These are phyloP conservation scores for Eupithecia inturbata DNA, from an alignment of 2,888 invertebrate genomes.

Conservation along the genomic window DNA sequence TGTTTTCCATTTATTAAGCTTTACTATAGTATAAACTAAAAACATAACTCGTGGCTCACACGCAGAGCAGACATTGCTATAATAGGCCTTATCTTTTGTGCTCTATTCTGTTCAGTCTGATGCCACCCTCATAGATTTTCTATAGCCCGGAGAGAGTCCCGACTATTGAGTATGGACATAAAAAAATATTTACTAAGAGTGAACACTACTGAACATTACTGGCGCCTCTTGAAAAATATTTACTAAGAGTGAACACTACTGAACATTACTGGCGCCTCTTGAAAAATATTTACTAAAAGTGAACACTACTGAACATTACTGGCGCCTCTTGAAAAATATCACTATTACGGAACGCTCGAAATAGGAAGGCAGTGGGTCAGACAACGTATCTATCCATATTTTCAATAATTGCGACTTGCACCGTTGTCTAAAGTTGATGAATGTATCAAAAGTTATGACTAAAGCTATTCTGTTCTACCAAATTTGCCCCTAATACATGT, in stretches of 20 bases:
- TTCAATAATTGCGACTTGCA: background rate
- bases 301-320: background rate
- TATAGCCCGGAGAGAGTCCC: too few relatives aligned
- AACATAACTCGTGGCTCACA: background rate
- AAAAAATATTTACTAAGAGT: background rate
- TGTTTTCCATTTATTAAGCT: background rate
- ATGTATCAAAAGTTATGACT: background rate
- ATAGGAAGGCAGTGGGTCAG: background rate
- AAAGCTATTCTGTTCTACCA: background rate
- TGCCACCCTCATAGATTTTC: background rate
- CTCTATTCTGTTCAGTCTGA: background rate
- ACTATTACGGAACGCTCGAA: background rate
- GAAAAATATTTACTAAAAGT: background rate
- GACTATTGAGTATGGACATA: background rate
- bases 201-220: background rate
- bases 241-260: background rate
- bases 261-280: background rate
- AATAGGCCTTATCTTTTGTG: background rate
- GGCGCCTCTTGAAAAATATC: background rate
- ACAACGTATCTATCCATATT: background rate
- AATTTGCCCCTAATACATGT: background rate
- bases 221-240: background rate
- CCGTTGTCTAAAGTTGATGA: background rate
- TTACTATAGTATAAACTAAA: background rate
- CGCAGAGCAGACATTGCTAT: background rate